A percentile compares a stretch with the other conserved stretches of the same genome.
Conservation (phyloP, 2,113 vertebrate genomes). For the Tautogolabrus adspersus region DNA sequence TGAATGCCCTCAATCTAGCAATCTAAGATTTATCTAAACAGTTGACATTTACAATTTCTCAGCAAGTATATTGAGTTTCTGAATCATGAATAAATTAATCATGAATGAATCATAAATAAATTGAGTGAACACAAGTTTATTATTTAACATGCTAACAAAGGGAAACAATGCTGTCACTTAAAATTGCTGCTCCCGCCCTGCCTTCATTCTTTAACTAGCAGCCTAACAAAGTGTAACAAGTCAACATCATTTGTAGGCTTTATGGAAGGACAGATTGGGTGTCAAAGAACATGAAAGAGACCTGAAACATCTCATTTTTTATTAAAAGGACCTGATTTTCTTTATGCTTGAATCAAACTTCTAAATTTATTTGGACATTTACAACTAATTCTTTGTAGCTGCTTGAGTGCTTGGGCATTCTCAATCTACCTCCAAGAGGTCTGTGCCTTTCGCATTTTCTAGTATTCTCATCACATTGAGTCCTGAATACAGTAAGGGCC, state of each 20-base stretch:
- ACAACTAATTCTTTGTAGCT: not conserved
- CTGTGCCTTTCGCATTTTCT: not conserved
- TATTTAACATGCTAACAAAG: not conserved
- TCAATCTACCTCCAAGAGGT: not conserved
- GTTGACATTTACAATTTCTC: slow-evolving; percentile 4
- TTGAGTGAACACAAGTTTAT: not conserved
- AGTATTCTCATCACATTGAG: not conserved
- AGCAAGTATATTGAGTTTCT: not conserved
- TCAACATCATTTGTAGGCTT: not conserved
- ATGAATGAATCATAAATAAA: not conserved
- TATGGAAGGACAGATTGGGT: not conserved
- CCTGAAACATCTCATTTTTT: not conserved
- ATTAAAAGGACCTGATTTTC: not conserved
- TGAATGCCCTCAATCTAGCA: not conserved
- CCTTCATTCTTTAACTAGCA: slow-evolving; percentile 16
- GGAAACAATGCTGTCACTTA: not conserved
- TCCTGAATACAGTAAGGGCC: not conserved
- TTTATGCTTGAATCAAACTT: slow-evolving; percentile 1
- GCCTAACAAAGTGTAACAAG: not conserved
- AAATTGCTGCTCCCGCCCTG: not conserved
- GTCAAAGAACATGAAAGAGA: not conserved
- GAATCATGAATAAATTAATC: slow-evolving; percentile 3
- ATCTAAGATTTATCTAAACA: slow-evolving; percentile 2
- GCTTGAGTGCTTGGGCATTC: not conserved
- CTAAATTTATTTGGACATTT: not conserved